Conservation (phyloP, 2,888 invertebrate species). For the Halictus ligatus region DNA sequence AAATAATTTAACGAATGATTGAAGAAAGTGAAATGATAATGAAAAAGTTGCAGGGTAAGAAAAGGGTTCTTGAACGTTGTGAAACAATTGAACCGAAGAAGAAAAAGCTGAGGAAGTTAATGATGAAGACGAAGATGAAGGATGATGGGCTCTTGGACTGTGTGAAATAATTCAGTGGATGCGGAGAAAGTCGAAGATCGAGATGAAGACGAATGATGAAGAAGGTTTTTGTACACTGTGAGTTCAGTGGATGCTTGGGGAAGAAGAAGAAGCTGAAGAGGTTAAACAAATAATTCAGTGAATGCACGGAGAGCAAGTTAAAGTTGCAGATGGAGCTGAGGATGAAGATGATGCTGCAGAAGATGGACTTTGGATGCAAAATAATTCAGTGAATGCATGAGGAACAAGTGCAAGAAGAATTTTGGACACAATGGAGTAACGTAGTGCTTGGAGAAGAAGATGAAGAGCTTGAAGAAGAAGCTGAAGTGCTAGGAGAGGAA, state of each 20-base stretch:
- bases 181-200: neutral
- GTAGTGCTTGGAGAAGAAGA: neutral
- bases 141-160: neutral
- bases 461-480: neutral
- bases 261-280: too few relatives aligned
- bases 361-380: neutral
- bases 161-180: neutral
- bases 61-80: neutral
- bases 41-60: neutral
- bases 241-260: neutral
- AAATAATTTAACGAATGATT: neutral
- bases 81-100: neutral
- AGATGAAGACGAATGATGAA: neutral
- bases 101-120: neutral
- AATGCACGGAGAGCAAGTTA: too few relatives aligned
- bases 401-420: neutral
- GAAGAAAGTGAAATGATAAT: neutral
- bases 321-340: too few relatives aligned
- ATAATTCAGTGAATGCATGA: neutral
- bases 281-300: too few relatives aligned
- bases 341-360: neutral
- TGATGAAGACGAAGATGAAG: neutral
- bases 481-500: neutral
- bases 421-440: neutral
- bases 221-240: neutral